Base-by-base conservation (phyloP, 1,140 invertebrate genomes). In the Panulirus ornatus region DNA sequence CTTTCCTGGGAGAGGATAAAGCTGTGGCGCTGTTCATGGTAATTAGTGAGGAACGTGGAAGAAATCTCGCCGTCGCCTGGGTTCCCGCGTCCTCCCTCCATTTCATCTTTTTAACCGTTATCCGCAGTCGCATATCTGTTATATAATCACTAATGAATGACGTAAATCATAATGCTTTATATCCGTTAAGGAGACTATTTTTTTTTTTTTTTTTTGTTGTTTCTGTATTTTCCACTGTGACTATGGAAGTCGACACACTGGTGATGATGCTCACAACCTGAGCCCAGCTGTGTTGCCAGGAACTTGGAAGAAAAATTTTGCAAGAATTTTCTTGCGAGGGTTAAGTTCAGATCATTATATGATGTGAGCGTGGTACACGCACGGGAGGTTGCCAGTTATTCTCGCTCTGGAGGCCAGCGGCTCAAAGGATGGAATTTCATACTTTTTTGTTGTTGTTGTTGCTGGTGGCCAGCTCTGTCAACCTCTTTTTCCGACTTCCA, bases 11-110 rank as follows among this genome's bases (percentile, higher is more conserved):
- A 22, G 58, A 27, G 11, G 30, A 66, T 66, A 27, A 66, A 66
- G 58, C 30, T 66, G 58, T 66, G 58, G 30, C 30, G 58, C 58
- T 66, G 58, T 22, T 27, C 22, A 19, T 22, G 58, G 27, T 66
- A 66, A 66, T 66, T 66, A 66, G 58, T 66, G 58, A 66, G 58
- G 58, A 66, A 66, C 30, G 58, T 66, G n/a, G 58, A 27, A 66
- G n/a, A 27, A 66, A 66, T 27, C 58, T 22, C n/a, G n/a, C n/a
- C n/a, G n/a, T n/a, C n/a, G n/a, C n/a, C n/a, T n/a, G n/a, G n/a
- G n/a, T n/a, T n/a, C n/a, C n/a, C n/a, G n/a, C n/a, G n/a, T n/a
- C n/a, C n/a, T n/a, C n/a, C n/a, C n/a, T n/a, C n/a, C n/a, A n/a
- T n/a, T n/a, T n/a, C n/a, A n/a, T n/a, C n/a, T n/a, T n/a, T n/a